Conservation (phyloP, 2,797 vertebrate genomes). For the Premnoplex brunnescens region DNA sequence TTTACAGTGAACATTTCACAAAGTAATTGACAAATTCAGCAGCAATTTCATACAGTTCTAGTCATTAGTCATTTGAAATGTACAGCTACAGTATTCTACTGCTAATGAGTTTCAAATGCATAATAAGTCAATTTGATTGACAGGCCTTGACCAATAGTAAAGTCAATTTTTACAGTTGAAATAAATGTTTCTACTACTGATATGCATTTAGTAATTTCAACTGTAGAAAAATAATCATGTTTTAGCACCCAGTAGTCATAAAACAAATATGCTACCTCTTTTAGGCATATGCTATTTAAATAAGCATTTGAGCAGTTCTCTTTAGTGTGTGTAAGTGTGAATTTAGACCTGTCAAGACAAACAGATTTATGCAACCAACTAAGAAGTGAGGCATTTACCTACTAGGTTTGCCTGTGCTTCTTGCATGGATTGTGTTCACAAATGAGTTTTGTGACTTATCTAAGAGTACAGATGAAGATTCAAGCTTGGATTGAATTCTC, state of each 20-base stretch:
- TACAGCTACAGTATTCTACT: neutral
- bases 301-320: neutral
- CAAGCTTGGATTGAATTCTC: neutral
- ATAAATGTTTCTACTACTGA: neutral
- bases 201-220: neutral
- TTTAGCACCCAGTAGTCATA: neutral
- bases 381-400: neutral
- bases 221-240: neutral
- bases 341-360: neutral
- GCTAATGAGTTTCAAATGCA: slow-evolving; percentile 41
- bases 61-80: slow-evolving; percentile 38
- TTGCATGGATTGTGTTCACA: neutral
- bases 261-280: neutral
- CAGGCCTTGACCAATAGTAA: slow-evolving; percentile 2
- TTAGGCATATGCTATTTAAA: neutral
- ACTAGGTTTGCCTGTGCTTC: neutral
- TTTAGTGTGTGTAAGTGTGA: neutral
- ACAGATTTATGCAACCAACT: neutral
- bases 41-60: slow-evolving; percentile 16
- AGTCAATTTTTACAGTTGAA: slow-evolving; percentile 21
- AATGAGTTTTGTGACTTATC: neutral
- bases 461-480: neutral
- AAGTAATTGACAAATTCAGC: slow-evolving; percentile 37
- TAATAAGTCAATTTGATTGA: slow-evolving; percentile 49
- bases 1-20: neutral